Evolutionary conservation across 2,888 invertebrate genomes (phyloP), one percentile per base, ranked within the genome.

Genomic region (Congeria kusceri): DNA sequence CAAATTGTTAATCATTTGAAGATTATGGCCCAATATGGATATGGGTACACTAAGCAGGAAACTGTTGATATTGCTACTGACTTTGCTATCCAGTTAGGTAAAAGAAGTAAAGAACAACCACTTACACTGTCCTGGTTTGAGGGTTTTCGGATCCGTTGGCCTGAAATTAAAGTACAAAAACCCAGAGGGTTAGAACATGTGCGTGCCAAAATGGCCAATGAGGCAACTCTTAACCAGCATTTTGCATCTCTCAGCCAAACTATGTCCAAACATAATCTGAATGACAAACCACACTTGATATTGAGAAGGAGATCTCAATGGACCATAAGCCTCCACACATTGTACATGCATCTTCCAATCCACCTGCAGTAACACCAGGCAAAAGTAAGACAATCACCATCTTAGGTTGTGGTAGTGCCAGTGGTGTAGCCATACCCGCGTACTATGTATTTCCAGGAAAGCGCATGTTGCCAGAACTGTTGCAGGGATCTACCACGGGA

Each of bases 41-140:
- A 74, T 66, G 73, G 65, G 3, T 79, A 74, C 53, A 71, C 74
- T 0, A 46, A 49, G 18, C 74, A 63, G 25, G 67, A 74, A 58
- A 20, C n/a, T 27, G 65, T 68, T 20, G 49, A 65, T 47, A 27
- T 75, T 25, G 70, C 79, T 9, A n/a, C 49, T 39, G 71, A 70
- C n/a, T 67, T 49, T 61, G 70, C 79, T 23, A 44, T 67, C 5
- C 61, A 56, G 11, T 47, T 79, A 0, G 73, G 74, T 3, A 74
- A 74, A 25, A 39, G 78, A 28, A 15, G 23, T 7, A 66, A 59
- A 32, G 32, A 32, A 32, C 32, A 32, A 9, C 32, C 32, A 4
- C 32, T 32, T 4, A 32, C 32, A 32, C 32, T 32, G 4, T 7
- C 32, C 9, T 32, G 32, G 32, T 32, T 32, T 32, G 32, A 32